Conservation (phyloP, 2,113 vertebrate genomes). For the Xenus cinereus region DNA sequence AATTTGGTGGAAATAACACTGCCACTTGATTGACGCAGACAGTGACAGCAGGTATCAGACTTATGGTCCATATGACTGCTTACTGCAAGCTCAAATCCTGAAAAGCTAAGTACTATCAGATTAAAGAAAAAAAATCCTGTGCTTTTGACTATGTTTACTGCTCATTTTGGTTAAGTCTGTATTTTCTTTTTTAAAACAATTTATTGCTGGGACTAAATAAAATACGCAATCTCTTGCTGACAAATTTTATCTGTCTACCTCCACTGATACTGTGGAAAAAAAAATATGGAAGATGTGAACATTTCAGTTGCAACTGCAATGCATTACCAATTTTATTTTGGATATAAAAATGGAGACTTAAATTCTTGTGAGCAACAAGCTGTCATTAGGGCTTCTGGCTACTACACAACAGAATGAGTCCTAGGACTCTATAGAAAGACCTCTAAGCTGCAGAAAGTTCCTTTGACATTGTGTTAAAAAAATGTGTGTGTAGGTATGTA, state of each 20-base stretch:
- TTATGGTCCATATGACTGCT: not conserved
- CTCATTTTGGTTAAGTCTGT: not conserved
- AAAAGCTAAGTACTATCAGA: not conserved
- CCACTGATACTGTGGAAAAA: not conserved
- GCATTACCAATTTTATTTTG: not conserved
- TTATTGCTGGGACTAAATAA: not conserved
- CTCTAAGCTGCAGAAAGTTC: not conserved
- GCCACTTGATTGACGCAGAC: slow-evolving; percentile 27
- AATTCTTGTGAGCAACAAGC: not conserved
- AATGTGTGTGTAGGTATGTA: not conserved
- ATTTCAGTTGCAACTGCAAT: not conserved
- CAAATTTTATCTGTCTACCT: not conserved
- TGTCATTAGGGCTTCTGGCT: not conserved
- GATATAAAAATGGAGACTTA: not conserved
- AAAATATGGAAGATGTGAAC: rapidly evolving
- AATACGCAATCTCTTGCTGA: not conserved
- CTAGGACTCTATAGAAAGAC: not conserved
- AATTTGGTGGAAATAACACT: slow-evolving; percentile 42
- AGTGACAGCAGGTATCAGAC: not conserved
- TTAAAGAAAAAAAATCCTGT: slow-evolving; percentile 34
- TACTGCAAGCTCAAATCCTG: slow-evolving; percentile 8
- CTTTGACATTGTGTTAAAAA: not conserved
- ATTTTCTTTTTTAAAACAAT: not conserved
- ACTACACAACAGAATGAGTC: not conserved
- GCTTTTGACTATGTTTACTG: not conserved